These are phyloP conservation scores for Emmelina monodactyla DNA, from an alignment of 2,888 invertebrate species.

Conservation along the genomic window DNA sequence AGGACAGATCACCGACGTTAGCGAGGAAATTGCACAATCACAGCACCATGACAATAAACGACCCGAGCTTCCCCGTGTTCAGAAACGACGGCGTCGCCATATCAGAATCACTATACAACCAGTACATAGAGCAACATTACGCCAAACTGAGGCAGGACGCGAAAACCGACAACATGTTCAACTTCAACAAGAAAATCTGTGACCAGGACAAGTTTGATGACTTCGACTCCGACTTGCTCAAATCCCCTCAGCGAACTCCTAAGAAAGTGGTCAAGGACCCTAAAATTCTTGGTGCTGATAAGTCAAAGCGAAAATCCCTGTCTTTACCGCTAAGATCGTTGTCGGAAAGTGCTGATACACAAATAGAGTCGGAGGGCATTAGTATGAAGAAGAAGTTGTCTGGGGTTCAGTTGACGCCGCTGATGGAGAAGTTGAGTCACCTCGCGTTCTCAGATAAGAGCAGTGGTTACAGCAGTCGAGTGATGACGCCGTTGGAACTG, in stretches of 20 bases:
- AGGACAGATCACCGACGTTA: conserved; percentile 34
- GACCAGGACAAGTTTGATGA: conserved; percentile 55
- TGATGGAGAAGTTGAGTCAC: conserved; percentile 83
- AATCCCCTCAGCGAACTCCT: conserved; percentile 49
- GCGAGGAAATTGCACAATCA: conserved; percentile 35
- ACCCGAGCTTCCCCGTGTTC: conserved; percentile 81
- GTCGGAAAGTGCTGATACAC: conserved; percentile 44
- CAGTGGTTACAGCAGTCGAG: conserved; percentile 73
- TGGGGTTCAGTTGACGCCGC: conserved; percentile 78
- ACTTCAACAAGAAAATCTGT: conserved; percentile 39
- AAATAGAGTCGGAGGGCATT: conserved; percentile 33
- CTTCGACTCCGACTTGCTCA: conserved; percentile 51
- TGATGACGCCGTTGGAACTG: conserved; percentile 68
- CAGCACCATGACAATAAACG: conserved; percentile 75
- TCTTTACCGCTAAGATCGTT: conserved; percentile 78
- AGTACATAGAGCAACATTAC: conserved; percentile 73
- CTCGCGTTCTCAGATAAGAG: conserved; percentile 74
- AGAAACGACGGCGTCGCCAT: conserved; percentile 75
- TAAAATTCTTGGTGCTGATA: conserved; percentile 35
- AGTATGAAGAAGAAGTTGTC: conserved; percentile 63
- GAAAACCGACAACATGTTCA: conserved; percentile 52
- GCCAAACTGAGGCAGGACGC: conserved; percentile 57
- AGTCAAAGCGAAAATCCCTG: conserved; percentile 64
- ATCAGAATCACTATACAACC: conserved; percentile 75
- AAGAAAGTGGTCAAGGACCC: conserved; percentile 35